Evolutionary conservation across 1,140 invertebrate species (phyloP).

Genomic region (Caenorhabditis inopinata): DNA sequence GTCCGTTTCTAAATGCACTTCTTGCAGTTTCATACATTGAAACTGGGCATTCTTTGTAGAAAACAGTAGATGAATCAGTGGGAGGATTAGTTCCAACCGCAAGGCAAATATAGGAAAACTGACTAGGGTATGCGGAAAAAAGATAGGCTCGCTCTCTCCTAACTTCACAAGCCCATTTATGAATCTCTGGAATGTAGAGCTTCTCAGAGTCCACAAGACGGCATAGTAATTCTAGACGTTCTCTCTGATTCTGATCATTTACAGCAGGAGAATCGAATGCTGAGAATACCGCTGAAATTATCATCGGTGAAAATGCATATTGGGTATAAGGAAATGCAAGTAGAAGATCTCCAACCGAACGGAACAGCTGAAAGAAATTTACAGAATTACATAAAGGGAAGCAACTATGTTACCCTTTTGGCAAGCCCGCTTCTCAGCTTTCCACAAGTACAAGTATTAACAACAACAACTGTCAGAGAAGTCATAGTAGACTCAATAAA

Average conservation of each 20-base stretch:
- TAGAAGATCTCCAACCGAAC: not conserved
- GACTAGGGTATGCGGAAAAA: not conserved
- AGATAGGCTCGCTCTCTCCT: not conserved
- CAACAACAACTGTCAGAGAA: not conserved
- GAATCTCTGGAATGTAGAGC: conserved; percentile 3
- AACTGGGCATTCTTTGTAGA: not conserved
- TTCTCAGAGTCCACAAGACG: not conserved
- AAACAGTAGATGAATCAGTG: not conserved
- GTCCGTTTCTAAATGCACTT: conserved; percentile 7
- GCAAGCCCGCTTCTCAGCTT: not conserved
- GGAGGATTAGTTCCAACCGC: not conserved
- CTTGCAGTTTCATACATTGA: not conserved
- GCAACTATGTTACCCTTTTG: not conserved
- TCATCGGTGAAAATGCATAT: not conserved
- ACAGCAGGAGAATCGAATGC: not conserved
- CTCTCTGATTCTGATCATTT: not conserved
- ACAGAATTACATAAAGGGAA: not conserved
- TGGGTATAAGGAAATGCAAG: not conserved
- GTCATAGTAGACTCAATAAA: not conserved
- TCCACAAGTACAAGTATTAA: not conserved
- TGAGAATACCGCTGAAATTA: not conserved
- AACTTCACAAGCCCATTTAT: not conserved
- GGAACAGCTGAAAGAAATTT: not conserved
- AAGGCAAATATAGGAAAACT: conserved; percentile 1
- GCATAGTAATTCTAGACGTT: not conserved